Percentiles rank a stretch among this genome's conserved stretches.
Evolutionary conservation across 2,797 vertebrate species (phyloP).

Genomic region (Erithacus rubecula): DNA sequence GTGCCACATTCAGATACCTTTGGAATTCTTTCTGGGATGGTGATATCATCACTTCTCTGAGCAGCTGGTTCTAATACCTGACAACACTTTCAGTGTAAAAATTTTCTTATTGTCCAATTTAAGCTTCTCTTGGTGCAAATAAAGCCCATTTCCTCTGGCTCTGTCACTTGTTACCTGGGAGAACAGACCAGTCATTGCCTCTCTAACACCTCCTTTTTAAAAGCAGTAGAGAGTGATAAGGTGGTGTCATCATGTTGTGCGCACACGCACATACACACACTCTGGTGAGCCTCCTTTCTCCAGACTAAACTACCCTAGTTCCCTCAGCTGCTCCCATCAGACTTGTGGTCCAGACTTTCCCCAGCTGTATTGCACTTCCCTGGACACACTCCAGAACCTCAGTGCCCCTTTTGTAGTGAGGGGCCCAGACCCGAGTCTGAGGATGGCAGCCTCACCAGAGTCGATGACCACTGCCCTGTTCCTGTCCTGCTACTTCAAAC

Average conservation of each 20-base stretch:
- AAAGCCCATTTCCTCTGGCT: neutral
- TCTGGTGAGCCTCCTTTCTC: accelerated
- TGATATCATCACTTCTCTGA: neutral
- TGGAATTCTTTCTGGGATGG: accelerated
- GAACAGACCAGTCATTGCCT: neutral
- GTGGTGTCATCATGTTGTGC: accelerated
- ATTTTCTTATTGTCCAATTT: neutral
- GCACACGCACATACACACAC: accelerated
- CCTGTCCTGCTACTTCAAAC: neutral
- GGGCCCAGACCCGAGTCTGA: neutral
- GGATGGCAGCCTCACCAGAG: neutral
- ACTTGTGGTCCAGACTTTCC: neutral
- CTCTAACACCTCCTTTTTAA: neutral
- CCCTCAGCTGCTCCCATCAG: neutral
- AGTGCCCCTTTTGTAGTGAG: neutral
- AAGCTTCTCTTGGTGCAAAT: neutral
- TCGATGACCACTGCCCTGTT: accelerated
- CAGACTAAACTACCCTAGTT: neutral
- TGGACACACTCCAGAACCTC: accelerated
- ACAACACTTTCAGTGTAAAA: accelerated
- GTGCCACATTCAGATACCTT: neutral
- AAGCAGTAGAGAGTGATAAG: too few species aligned
- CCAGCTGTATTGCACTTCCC: neutral
- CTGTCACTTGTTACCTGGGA: neutral
- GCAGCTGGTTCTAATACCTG: neutral